Percentiles rank a stretch among this genome's conserved stretches.
These are phyloP conservation scores for Callipepla californica DNA, from an alignment of 2,113 vertebrate genomes.

Conservation along the genomic window DNA sequence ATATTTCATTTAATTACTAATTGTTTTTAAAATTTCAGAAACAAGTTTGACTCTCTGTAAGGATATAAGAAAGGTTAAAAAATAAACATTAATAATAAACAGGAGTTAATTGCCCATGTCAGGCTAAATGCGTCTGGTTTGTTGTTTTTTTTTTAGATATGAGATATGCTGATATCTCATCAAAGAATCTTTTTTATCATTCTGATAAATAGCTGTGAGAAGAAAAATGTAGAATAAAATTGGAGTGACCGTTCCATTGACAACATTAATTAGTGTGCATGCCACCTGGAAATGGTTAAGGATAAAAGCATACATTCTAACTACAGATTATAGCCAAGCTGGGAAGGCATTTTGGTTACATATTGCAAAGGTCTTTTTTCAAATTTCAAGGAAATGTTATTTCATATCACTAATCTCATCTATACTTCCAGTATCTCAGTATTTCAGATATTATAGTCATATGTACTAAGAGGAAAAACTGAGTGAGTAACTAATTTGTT, in stretches of 20 bases:
- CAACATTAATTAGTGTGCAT: background rate
- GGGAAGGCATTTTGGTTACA: background rate
- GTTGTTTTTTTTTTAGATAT: background rate
- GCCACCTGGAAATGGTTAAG: background rate
- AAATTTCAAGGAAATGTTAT: background rate
- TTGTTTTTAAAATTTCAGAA: background rate
- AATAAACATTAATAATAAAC: background rate
- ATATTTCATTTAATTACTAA: background rate
- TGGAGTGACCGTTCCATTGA: background rate
- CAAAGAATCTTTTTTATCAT: background rate
- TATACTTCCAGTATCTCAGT: background rate
- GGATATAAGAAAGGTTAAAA: background rate
- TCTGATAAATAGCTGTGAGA: background rate
- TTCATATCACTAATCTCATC: background rate
- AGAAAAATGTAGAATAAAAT: background rate
- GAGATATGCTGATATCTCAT: background rate
- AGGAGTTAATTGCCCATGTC: background rate
- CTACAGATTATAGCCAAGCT: background rate
- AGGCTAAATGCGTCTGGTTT: background rate
- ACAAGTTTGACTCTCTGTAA: background rate
- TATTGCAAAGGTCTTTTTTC: background rate
- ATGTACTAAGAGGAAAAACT: background rate
- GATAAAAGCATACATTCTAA: background rate
- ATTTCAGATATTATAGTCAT: background rate
- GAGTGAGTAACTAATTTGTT: background rate